Conservation (phyloP, 2,113 vertebrate genomes). For the Jaculus jaculus region DNA sequence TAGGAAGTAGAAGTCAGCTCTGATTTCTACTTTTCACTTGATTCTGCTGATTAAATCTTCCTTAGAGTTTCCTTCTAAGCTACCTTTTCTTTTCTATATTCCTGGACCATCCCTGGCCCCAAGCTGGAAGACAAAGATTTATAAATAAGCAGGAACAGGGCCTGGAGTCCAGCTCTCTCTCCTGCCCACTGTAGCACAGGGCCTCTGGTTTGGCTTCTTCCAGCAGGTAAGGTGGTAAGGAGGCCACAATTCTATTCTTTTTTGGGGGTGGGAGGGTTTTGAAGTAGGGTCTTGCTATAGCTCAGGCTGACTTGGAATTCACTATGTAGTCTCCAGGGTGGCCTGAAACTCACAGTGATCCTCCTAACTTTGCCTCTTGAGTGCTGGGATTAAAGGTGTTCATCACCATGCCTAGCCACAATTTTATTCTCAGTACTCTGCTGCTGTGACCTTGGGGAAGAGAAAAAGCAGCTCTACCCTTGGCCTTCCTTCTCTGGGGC, state of each 20-base stretch:
- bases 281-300: no score
- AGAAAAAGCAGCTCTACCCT: background rate
- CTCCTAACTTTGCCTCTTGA: no score
- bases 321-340: no score
- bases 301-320: no score
- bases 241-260: no score
- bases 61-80: background rate
- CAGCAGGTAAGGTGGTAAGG: background rate
- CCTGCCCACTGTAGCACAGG: background rate
- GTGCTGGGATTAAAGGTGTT: no score
- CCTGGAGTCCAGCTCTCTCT: background rate
- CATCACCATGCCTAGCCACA: no score
- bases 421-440: slow-evolving; percentile 6
- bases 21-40: background rate
- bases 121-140: background rate
- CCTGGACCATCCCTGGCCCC: background rate
- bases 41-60: background rate
- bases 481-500: background rate
- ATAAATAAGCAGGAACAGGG: background rate
- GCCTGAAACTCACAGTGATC: no score
- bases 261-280: no score
- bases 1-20: background rate
- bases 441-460: background rate
- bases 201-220: background rate
- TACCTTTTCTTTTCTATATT: no score